A percentile compares a stretch with the other conserved stretches of the same genome.
phyloP scores from a whole-genome alignment of 2,888 invertebrate species.

The Galerucella calmariensis region DNA sequence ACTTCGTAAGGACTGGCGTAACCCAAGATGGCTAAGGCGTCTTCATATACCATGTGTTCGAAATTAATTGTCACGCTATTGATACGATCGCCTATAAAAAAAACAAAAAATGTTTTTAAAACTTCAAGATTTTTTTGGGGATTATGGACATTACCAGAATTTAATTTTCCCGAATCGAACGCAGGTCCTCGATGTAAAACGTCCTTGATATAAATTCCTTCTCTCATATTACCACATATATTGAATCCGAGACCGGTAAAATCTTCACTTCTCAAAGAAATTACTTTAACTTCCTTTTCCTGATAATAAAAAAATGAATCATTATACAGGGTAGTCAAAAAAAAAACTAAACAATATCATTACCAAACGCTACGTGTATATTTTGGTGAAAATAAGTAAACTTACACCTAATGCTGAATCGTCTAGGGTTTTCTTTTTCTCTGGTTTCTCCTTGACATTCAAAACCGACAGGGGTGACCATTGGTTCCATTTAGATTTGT shows the following conservation, averaged over 20 bases:
- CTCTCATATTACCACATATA: slow-evolving; percentile 89
- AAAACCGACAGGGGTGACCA: slow-evolving; percentile 65
- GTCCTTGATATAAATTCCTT: slow-evolving; percentile 90
- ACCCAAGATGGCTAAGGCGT: slow-evolving; percentile 88
- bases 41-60: slow-evolving; percentile 89
- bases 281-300: slow-evolving; percentile 72
- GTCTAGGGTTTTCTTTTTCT: slow-evolving; percentile 68
- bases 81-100: slow-evolving; percentile 82
- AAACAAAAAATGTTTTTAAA: not conserved
- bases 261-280: slow-evolving; percentile 85
- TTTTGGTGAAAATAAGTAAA: slow-evolving; percentile 24
- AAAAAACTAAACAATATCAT: too few relatives aligned
- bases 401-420: slow-evolving; percentile 70
- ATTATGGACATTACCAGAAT: slow-evolving; percentile 72
- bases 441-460: slow-evolving; percentile 55
- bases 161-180: slow-evolving; percentile 82
- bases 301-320: slow-evolving; percentile 54
- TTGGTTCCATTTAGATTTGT: slow-evolving; percentile 64
- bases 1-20: slow-evolving; percentile 93
- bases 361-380: not conserved
- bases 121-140: not conserved
- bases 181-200: slow-evolving; percentile 89
- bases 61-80: slow-evolving; percentile 88
- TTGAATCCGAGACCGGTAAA: slow-evolving; percentile 90
- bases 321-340: not conserved